These are phyloP conservation scores for Delichon dasypus DNA, from an alignment of 2,797 vertebrate genomes.

Conservation along the genomic window DNA sequence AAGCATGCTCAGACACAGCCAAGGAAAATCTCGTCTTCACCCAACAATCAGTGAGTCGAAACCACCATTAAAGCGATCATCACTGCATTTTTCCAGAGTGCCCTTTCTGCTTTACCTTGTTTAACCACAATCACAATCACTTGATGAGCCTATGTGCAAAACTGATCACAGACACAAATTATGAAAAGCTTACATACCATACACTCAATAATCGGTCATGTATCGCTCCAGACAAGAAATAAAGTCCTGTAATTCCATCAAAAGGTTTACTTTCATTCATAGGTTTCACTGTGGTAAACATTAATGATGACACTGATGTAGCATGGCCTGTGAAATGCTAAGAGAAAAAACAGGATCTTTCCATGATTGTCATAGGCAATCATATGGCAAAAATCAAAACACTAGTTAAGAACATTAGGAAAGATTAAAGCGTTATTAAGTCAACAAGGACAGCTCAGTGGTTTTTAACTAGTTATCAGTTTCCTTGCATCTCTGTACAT, in stretches of 20 bases:
- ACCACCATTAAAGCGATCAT: conserved; percentile 35
- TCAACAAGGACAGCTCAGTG: background rate
- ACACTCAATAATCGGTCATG: conserved; percentile 94
- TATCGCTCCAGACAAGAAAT: conserved; percentile 93
- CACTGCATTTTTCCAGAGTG: conserved; percentile 2
- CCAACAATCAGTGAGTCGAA: conserved; percentile 30
- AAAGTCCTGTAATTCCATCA: conserved; percentile 88
- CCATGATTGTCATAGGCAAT: background rate
- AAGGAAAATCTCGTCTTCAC: conserved; percentile 50
- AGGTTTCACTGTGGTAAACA: conserved; percentile 88
- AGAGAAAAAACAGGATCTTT: conserved; percentile 14
- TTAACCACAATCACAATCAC: background rate
- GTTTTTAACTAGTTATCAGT: background rate
- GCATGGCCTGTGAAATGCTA: conserved; percentile 98
- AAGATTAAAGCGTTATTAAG: background rate
- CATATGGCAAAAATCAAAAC: background rate
- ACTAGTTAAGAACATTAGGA: background rate
- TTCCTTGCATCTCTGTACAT: background rate
- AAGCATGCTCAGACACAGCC: conserved; percentile 54
- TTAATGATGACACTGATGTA: conserved; percentile 89
- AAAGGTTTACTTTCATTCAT: conserved; percentile 80
- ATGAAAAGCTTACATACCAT: conserved; percentile 82
- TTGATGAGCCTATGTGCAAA: background rate
- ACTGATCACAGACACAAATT: background rate
- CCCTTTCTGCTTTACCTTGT: background rate